These are phyloP conservation scores for Notothenia coriiceps DNA, from an alignment of 2,113 vertebrate species.

Conservation along the genomic window DNA sequence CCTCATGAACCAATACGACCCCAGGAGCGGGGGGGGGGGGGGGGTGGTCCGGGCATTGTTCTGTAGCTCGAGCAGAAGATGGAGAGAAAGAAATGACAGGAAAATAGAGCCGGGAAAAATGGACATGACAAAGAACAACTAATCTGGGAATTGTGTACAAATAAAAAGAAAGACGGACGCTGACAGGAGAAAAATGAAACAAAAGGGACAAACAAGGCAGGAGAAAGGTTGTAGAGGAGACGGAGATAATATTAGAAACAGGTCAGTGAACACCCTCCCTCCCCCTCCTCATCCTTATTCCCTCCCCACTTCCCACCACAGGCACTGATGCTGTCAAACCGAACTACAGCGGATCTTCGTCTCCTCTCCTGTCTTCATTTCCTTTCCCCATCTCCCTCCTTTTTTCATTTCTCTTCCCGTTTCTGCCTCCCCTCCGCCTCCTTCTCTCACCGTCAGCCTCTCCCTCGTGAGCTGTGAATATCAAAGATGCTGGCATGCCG, in stretches of 20 bases:
- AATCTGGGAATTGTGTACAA: conserved; percentile 13
- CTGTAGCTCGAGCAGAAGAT: conserved; percentile 24
- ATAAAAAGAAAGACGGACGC: conserved; percentile 24
- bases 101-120: conserved; percentile 13
- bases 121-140: conserved; percentile 24
- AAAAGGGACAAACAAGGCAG: conserved; percentile 28
- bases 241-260: conserved; percentile 63
- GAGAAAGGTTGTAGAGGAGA: conserved; percentile 27
- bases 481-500: conserved; percentile 42
- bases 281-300: neutral
- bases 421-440: neutral
- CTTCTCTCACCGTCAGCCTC: neutral
- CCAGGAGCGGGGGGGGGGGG: conserved; percentile 33
- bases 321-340: conserved; percentile 42
- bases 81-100: conserved; percentile 19
- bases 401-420: neutral
- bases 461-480: conserved; percentile 46
- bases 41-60: conserved; percentile 41
- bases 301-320: neutral
- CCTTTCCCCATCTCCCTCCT: neutral
- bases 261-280: conserved; percentile 57
- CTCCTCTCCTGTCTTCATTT: conserved; percentile 19
- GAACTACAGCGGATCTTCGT: conserved; percentile 35
- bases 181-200: conserved; percentile 50
- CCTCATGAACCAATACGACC: conserved; percentile 18